Base-by-base conservation (phyloP, 2,888 invertebrate species). In the Troides oblongomaculatus region DNA sequence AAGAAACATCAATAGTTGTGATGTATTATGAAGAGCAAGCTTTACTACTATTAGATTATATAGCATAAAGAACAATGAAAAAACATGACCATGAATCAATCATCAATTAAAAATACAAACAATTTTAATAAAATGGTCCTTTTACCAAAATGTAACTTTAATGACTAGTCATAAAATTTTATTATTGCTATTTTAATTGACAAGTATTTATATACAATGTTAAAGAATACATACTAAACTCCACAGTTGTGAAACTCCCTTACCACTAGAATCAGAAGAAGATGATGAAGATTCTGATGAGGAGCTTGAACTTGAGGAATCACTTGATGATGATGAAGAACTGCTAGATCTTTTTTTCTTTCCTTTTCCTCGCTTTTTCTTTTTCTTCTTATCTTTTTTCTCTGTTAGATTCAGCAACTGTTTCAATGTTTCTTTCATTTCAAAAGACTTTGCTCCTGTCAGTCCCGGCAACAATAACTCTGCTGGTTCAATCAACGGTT, bases 361-460 rank as follows among this genome's bases (percentile, higher is more conserved):
- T 72, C 94, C 94, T 83, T 95, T 95, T 77, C 95, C 94, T 70
- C 94, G 93, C 76, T 94, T 94, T 78, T 94, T 94, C 82, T 94
- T 95, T 82, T 94, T 94, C 82, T 95, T 95, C 84, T 94, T 95
- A 68, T 94, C 94, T 61, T 95, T 94, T 80, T 95, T 95, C 73
- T 94, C 94, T 12, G 93, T 93, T 71, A 93, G 79, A 79, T 94
- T 95, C 73, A 95, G 83, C 67, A 95, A 82, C 75, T 95, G 94
- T 77, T 95, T 95, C 62, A 94, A 81, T 1, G 95, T 94, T 76
- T 95, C 95, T 74, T 95, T 95, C 79, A 95, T 94, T 79, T 95
- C 95, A 74, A 92, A 89, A 0, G 93, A 90, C 74, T 94, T 93
- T 2, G 91, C 90, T 18, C 93, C 89, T 3, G 93, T 89, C 70